Conservation (phyloP, 2,888 invertebrate genomes). For the Tromatobia lineatoria region DNA sequence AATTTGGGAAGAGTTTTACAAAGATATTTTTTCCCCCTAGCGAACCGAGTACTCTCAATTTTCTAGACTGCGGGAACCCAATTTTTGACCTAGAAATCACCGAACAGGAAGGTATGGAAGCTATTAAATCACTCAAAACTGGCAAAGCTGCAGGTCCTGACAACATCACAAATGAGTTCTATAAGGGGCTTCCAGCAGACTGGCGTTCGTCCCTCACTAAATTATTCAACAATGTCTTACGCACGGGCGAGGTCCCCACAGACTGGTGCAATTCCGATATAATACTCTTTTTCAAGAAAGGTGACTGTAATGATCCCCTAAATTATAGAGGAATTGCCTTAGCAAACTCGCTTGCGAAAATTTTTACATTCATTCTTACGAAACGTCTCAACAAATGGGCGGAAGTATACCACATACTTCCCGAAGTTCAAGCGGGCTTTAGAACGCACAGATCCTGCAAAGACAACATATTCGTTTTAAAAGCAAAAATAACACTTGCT, state of each 20-base stretch:
- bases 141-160: too few species aligned
- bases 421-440: not conserved
- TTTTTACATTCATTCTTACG: too few species aligned
- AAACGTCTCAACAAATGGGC: too few species aligned
- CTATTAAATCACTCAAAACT: too few species aligned
- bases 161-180: too few species aligned
- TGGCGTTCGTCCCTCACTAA: too few species aligned
- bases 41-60: not conserved
- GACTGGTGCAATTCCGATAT: too few species aligned
- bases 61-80: constrained; percentile 6
- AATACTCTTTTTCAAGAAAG: not conserved
- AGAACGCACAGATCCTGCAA: not conserved
- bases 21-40: constrained; percentile 6
- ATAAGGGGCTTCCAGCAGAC: too few species aligned
- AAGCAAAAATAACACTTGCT: not conserved
- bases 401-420: not conserved
- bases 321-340: too few species aligned
- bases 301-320: not conserved
- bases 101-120: not conserved
- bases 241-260: too few species aligned
- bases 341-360: too few species aligned
- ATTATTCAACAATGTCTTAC: too few species aligned
- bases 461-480: not conserved
- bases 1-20: constrained; percentile 6
- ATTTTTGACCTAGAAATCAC: constrained; percentile 6